Conservation (phyloP, 2,113 vertebrate species). For the Chionis minor region DNA sequence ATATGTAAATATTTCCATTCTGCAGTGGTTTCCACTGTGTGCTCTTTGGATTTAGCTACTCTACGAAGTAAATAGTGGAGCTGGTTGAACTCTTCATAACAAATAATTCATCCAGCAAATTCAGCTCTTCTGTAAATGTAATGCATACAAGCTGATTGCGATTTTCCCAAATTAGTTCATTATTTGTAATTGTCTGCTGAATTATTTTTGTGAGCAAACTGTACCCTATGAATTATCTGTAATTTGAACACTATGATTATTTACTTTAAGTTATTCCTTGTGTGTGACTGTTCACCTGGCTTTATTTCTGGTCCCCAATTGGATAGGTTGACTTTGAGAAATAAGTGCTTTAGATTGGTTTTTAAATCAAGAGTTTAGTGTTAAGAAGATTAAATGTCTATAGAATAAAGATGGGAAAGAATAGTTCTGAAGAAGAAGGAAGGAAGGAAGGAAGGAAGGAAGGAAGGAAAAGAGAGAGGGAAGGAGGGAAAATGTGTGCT, state of each 20-base stretch:
- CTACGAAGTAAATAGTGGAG: slow-evolving; percentile 41
- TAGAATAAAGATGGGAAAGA: background rate
- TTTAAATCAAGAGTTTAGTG: background rate
- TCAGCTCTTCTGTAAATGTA: slow-evolving; percentile 48
- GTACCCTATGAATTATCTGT: slow-evolving; percentile 28
- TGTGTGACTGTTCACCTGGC: background rate
- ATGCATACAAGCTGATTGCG: background rate
- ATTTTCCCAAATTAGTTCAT: slow-evolving; percentile 59
- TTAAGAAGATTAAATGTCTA: background rate
- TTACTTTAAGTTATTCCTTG: slow-evolving; percentile 30
- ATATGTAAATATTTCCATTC: slow-evolving; percentile 60
- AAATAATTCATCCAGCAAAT: slow-evolving; percentile 51
- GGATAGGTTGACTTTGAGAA: background rate
- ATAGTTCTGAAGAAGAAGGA: background rate
- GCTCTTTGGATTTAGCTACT: slow-evolving; percentile 54
- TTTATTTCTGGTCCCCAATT: background rate
- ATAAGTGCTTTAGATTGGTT: background rate
- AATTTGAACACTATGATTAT: slow-evolving; percentile 46
- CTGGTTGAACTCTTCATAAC: slow-evolving; percentile 32
- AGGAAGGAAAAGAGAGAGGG: fast-evolving
- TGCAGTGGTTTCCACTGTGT: slow-evolving; percentile 44
- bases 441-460: too few species aligned
- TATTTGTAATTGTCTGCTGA: slow-evolving; percentile 63
- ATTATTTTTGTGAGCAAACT: slow-evolving; percentile 59
- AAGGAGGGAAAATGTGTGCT: background rate